These are phyloP conservation scores for Struthio camelus DNA, from an alignment of 2,113 vertebrate species.

Conservation along the genomic window DNA sequence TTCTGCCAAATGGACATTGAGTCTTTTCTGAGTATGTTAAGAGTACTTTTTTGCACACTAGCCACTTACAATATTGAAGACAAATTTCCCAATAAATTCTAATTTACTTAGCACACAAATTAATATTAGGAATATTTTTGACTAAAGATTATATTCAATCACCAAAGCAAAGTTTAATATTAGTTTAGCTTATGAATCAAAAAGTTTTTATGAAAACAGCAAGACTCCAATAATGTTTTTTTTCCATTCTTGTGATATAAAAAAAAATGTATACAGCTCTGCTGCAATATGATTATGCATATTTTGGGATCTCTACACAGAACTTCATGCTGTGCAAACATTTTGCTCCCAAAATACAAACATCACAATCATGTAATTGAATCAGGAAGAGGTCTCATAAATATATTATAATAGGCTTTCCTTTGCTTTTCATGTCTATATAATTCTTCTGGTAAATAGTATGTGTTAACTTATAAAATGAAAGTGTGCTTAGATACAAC, in stretches of 20 bases:
- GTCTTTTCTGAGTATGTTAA: neutral
- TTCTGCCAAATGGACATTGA: neutral
- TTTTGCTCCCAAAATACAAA: neutral
- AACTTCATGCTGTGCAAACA: neutral
- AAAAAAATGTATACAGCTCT: neutral
- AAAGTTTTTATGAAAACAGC: neutral
- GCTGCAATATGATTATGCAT: neutral
- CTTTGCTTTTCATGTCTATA: constrained; percentile 20
- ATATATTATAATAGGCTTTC: neutral
- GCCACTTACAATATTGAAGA: neutral
- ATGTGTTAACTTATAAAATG: constrained; percentile 1
- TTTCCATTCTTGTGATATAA: neutral
- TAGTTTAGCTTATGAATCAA: neutral
- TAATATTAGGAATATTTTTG: neutral
- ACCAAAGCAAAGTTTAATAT: neutral
- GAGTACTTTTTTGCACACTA: neutral
- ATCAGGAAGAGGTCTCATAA: neutral
- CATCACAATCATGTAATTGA: neutral
- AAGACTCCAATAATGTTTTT: neutral
- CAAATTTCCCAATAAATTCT: neutral
- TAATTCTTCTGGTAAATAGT: constrained; percentile 59
- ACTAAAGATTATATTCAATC: neutral
- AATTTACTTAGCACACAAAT: neutral
- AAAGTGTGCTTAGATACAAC: neutral
- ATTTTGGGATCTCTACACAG: neutral